These are phyloP conservation scores for Norana najaformis DNA, from an alignment of 2,888 invertebrate genomes.

Conservation along the genomic window DNA sequence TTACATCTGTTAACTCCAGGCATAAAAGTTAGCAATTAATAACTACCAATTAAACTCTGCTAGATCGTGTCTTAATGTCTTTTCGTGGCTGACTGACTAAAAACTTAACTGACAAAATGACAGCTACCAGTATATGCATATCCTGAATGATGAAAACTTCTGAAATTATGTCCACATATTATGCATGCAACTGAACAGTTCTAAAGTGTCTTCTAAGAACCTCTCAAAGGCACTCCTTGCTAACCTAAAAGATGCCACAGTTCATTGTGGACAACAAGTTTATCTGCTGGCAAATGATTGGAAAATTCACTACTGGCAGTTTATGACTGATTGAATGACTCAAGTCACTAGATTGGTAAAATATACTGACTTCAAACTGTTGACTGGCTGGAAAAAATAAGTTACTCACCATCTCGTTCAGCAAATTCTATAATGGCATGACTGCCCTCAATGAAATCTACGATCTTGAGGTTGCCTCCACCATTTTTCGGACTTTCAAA, in stretches of 20 bases:
- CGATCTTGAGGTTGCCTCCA: constrained; percentile 10
- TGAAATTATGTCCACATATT: background rate
- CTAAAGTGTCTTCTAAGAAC: background rate
- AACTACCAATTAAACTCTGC: background rate
- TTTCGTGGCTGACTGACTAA: background rate
- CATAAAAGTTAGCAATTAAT: background rate
- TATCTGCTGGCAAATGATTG: background rate
- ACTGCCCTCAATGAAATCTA: background rate
- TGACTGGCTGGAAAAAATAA: background rate
- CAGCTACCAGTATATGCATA: too few species aligned
- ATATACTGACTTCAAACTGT: background rate
- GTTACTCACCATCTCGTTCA: constrained; percentile 22
- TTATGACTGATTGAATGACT: background rate
- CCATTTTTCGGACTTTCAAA: constrained; percentile 28
- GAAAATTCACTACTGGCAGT: background rate
- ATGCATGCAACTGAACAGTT: background rate
- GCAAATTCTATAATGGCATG: constrained; percentile 27
- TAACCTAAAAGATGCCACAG: background rate
- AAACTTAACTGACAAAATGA: background rate
- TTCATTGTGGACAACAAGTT: background rate
- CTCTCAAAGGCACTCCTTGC: background rate
- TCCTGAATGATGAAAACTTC: too few species aligned
- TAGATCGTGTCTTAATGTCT: background rate
- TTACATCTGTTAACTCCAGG: too few species aligned
- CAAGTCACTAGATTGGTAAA: too few species aligned